Base-by-base conservation (phyloP, 2,888 invertebrate genomes). In the Euproctis similis region DNA sequence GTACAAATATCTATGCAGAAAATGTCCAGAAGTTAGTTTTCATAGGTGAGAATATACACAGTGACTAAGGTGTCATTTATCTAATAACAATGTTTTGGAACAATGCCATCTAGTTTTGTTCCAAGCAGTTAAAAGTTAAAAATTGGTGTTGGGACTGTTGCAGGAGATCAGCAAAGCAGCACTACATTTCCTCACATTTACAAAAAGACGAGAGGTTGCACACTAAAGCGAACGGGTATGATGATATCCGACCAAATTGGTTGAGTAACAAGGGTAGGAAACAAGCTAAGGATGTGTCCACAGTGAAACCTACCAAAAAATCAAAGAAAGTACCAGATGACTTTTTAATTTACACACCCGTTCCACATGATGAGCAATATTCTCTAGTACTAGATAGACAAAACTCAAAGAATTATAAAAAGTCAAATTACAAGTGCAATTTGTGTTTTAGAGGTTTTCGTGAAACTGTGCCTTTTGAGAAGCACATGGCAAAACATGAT, bases 401-500 rank as follows among this genome's bases (percentile, higher is more conserved):
- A 28, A 56, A 52, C 1, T 55, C 68, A 0, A 62, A 65, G 25
- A 84, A 84, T 26, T 84, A 77, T 39, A 44, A 60, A 4, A 74
- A 78, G 12, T 68, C 82, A 0, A 52, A 52, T 20, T 77, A 52
- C 28, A 72, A 68, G 24, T 84, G 82, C 37, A 55, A 73, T 25
- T 16, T 69, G 20, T 82, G 82, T 37, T 84, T 45, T 19, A 61
- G 65, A 44, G 82, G 81, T 0, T 84, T 74, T 23, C 50, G 81
- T 8, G 66, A 66, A 24, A 31, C 51, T 10, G 26, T 30, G 1
- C 75, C 82, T 0, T 81, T 66, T 32, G 59, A 51, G 18, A 80
- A 77, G 16, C 82, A 84, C 37, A 75, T 82, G 76, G 68, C 57
- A 36, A 84, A 81, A 52, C 82, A 84, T 56, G 68, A 78, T 39